phyloP scores from a whole-genome alignment of 30 jellyfish, hydroid and myxozoan genomes.

The Phacellophora camtschatica region DNA sequence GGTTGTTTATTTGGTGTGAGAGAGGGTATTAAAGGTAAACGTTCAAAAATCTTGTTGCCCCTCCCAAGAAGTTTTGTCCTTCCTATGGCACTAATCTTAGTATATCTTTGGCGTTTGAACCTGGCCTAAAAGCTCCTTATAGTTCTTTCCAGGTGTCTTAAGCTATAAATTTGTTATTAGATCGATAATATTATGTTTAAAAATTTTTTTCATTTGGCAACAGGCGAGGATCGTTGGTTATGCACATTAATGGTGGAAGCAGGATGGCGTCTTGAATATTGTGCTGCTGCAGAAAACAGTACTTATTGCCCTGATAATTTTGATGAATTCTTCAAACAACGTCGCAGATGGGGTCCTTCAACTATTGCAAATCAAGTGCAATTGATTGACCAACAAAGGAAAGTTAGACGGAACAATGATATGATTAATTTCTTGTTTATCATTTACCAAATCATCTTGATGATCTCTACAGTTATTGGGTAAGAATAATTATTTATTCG shows the following conservation, averaged over 20 bases:
- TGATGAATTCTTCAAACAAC: conserved; percentile 91
- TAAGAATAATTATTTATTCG: background rate
- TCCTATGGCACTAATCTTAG: too few species aligned
- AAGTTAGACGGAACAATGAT: conserved; percentile 74
- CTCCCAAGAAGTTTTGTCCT: too few species aligned
- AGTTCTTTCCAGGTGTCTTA: too few species aligned
- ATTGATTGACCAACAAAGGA: conserved; percentile 54
- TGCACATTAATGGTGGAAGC: conserved; percentile 94
- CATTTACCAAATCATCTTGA: conserved; percentile 68
- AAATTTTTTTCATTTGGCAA: too few species aligned
- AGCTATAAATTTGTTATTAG: too few species aligned
- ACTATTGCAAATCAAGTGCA: conserved; percentile 86
- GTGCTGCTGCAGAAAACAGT: conserved; percentile 92
- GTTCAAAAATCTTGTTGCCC: too few species aligned
- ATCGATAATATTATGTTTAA: too few species aligned
- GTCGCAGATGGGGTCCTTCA: conserved; percentile 98
- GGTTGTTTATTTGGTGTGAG: too few species aligned
- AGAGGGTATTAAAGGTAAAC: too few species aligned
- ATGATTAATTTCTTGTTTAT: conserved; percentile 71
- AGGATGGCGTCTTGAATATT: conserved; percentile 95
- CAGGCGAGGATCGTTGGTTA: conserved; percentile 99
- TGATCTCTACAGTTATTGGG: conserved; percentile 93
- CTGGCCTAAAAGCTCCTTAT: too few species aligned
- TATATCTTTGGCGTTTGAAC: too few species aligned
- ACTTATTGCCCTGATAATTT: conserved; percentile 96